Percentiles rank a stretch among this genome's conserved stretches.
Evolutionary conservation across 2,113 vertebrate genomes (phyloP).

Genomic region (Pungitius pungitius): DNA sequence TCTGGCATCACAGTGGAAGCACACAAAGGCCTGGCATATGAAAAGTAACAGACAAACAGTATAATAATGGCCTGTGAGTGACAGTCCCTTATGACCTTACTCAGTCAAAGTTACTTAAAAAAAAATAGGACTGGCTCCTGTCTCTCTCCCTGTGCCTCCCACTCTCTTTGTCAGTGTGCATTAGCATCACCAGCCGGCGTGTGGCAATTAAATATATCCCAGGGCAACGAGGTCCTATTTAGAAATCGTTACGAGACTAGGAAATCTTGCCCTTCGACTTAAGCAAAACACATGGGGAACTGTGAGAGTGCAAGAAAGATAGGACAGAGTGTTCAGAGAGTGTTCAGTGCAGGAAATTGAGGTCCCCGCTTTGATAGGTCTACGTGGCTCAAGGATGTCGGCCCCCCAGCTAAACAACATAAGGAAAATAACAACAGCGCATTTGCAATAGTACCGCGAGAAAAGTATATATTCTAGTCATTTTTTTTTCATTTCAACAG

Average conservation of each 20-base stretch:
- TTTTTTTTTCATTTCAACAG: neutral
- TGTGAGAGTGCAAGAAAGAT: neutral
- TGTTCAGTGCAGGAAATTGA: neutral
- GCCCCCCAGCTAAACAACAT: no score
- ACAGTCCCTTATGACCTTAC: constrained; percentile 52
- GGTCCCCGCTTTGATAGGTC: neutral
- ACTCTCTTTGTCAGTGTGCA: constrained; percentile 69
- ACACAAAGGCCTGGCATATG: constrained; percentile 29
- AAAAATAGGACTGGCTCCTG: constrained; percentile 52
- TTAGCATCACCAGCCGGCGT: constrained; percentile 79
- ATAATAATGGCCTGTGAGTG: constrained; percentile 30
- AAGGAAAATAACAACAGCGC: neutral
- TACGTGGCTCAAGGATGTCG: neutral
- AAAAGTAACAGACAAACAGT: neutral
- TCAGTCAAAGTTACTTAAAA: constrained; percentile 62
- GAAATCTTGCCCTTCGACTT: constrained; percentile 70
- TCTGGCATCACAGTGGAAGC: constrained; percentile 20
- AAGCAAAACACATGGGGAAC: constrained; percentile 52
- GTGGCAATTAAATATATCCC: constrained; percentile 80
- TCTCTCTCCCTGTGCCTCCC: constrained; percentile 24
- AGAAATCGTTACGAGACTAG: constrained; percentile 80
- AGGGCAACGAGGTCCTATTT: constrained; percentile 78
- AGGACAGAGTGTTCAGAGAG: neutral
- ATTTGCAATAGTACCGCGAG: neutral
- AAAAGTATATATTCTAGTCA: neutral